A percentile compares a stretch with the other conserved stretches of the same genome.
phyloP scores from a whole-genome alignment of 2,113 vertebrate species.

The Motacilla tschutschensis region DNA sequence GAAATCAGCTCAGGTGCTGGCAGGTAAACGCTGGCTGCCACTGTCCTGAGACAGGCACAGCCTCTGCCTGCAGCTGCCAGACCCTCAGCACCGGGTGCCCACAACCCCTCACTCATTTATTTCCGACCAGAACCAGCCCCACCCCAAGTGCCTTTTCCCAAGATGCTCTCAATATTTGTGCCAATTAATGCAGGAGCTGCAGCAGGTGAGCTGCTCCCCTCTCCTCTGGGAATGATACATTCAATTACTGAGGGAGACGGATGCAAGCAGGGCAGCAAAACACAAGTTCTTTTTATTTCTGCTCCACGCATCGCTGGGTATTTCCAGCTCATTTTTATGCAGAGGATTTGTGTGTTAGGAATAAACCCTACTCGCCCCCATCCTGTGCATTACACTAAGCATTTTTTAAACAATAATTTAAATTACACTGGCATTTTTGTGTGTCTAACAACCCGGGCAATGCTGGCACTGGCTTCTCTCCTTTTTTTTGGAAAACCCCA shows the following conservation, averaged over 20 bases:
- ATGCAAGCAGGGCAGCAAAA: neutral
- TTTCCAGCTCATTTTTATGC: neutral
- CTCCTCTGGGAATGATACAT: neutral
- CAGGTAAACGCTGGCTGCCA: accelerated
- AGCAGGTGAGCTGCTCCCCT: conserved; percentile 24
- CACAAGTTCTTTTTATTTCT: conserved; percentile 17
- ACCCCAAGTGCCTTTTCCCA: neutral
- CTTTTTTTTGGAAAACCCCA: accelerated
- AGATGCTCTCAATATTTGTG: neutral
- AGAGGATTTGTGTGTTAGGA: neutral
- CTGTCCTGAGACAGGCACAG: accelerated
- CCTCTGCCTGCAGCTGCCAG: neutral
- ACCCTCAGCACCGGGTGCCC: accelerated
- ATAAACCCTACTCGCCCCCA: neutral
- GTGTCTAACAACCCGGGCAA: neutral
- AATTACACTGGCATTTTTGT: neutral
- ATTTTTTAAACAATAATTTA: neutral
- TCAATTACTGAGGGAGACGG: conserved; percentile 11
- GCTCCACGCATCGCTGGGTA: neutral
- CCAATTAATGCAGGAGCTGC: neutral
- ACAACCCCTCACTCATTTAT: neutral
- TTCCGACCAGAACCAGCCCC: neutral
- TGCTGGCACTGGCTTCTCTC: neutral
- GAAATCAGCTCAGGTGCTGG: neutral
- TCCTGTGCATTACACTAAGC: neutral